Evolutionary conservation across 2,797 vertebrate genomes (phyloP).

Genomic region (Acipenser oxyrinchus): DNA sequence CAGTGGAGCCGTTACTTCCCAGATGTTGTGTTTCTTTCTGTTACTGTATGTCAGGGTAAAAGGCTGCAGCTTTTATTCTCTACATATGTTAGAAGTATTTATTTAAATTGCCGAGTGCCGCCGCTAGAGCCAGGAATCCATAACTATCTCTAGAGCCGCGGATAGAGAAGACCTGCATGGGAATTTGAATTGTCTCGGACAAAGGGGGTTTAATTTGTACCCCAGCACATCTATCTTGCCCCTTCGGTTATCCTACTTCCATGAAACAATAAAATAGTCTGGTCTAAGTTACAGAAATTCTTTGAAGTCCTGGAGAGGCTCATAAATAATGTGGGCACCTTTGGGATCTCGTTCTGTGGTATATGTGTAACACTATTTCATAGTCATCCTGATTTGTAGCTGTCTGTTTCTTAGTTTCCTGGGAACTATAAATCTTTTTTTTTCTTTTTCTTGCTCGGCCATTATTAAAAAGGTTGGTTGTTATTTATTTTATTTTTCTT

Average conservation of each 20-base stretch:
- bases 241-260: conserved; percentile 65
- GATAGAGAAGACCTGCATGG: conserved; percentile 22
- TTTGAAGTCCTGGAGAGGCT: conserved; percentile 86
- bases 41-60: neutral
- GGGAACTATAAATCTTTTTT: conserved; percentile 74
- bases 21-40: conserved; percentile 13
- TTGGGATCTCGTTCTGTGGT: conserved; percentile 65
- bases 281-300: conserved; percentile 79
- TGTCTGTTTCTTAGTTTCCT: conserved; percentile 74
- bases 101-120: conserved; percentile 31
- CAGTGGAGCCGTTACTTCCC: conserved; percentile 28
- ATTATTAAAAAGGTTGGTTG: conserved; percentile 38
- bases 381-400: conserved; percentile 81
- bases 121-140: conserved; percentile 22
- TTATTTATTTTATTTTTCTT: conserved; percentile 29
- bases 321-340: conserved; percentile 93
- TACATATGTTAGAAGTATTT: conserved; percentile 23
- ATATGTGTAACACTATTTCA: conserved; percentile 65
- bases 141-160: conserved; percentile 9
- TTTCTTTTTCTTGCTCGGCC: conserved; percentile 35
- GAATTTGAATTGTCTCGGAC: conserved; percentile 62
- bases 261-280: conserved; percentile 81
- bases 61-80: conserved; percentile 33
- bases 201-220: conserved; percentile 51
- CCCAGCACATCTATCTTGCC: conserved; percentile 59